These are phyloP conservation scores for Leucopsar rothschildi DNA, from an alignment of 2,113 vertebrate species.

Conservation along the genomic window DNA sequence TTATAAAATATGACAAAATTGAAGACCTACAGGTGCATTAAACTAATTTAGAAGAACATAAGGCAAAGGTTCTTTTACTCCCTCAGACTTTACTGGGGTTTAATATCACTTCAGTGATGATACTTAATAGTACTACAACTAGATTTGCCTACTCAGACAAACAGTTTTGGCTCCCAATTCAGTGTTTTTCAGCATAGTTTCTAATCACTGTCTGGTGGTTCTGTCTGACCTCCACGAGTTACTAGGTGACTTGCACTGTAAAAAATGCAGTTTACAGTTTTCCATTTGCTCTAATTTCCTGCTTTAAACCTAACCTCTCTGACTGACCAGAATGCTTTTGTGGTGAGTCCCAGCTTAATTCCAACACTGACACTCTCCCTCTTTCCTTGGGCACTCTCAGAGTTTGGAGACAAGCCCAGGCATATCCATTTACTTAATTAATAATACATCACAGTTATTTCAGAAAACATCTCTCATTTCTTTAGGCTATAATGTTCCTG, in stretches of 20 bases:
- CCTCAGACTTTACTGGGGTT: background rate
- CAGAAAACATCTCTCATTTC: constrained; percentile 9
- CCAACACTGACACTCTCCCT: background rate
- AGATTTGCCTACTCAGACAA: background rate
- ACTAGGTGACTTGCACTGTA: background rate
- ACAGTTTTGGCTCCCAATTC: background rate
- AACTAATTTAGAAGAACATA: background rate
- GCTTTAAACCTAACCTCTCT: background rate
- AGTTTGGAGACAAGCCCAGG: background rate
- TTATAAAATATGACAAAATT: background rate
- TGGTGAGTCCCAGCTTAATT: background rate
- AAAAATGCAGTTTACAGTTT: background rate
- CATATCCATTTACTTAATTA: constrained; percentile 4
- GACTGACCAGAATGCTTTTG: background rate
- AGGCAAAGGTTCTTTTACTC: background rate
- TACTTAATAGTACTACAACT: background rate
- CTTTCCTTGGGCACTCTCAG: background rate
- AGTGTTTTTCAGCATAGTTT: background rate
- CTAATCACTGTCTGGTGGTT: background rate
- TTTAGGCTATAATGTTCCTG: background rate
- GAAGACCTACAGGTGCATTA: background rate
- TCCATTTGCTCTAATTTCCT: background rate
- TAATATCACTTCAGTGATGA: background rate
- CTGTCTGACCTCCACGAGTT: background rate
- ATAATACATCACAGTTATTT: constrained; percentile 32